Evolutionary conservation across 64 coral and sea anemone genomes (phyloP), one percentile per base, ranked within the genome.

Genomic region (Porites lutea): DNA sequence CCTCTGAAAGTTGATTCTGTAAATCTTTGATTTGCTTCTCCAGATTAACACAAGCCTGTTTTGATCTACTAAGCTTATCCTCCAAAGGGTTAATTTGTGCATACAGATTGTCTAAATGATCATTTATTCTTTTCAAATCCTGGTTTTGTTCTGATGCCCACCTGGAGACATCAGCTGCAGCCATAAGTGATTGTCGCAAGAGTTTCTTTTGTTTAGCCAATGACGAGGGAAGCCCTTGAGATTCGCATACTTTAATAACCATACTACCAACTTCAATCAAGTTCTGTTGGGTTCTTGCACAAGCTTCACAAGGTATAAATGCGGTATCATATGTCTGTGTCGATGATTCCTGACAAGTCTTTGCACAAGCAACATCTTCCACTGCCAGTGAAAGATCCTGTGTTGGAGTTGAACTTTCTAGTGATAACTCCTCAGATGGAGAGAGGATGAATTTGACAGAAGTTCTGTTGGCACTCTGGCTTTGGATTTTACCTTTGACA

Each of bases 301-400:
- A 99, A 63, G 97, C 94, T 45, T 99, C 97, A n/a, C 97, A 99
- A 54, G 97, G 97, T 12, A 99, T 93, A 85, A 99, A 99, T 21
- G 97, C 97, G 45, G 97, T 99, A 55, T 99, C 97, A 80, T 99
- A 99, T 8, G 97, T 99, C 73, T 99, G 97, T 83, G 97, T 96
- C 46, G 94, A 72, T 45, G 82, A 88, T 58, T 99, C 97, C 48
- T 94, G 77, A 21, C 16, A 92, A 48, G 88, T 96, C 48, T 92
- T 96, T 58, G 83, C 92, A 66, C 91, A 83, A 51, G 82, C 85
- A 1, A 96, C 91, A 89, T 99, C 94, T 89, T 96, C 97, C 19
- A 94, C 79, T 43, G 84, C 46, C n/a, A 99, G 88, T 18, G 91
- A 92, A 3, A 96, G 61, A 68, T 99, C 97, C 48, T 94, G 67